These are phyloP conservation scores for Scortum barcoo DNA, from an alignment of 2,113 vertebrate genomes.

Conservation along the genomic window DNA sequence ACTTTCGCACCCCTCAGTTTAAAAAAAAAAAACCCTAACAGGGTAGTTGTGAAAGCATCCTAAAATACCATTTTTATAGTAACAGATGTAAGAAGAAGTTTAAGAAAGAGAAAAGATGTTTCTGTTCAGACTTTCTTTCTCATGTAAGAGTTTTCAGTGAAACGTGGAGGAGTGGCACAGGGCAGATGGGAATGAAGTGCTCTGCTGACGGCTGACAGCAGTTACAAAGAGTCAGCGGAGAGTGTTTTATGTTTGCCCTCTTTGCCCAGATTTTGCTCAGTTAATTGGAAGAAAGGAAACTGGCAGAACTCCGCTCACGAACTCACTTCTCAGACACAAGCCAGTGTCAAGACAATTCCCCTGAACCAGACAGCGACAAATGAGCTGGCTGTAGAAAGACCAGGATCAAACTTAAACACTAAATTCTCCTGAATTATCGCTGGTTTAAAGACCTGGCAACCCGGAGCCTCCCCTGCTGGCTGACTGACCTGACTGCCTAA, in stretches of 20 bases:
- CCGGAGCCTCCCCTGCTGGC: slow-evolving; percentile 13
- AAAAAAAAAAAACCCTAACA: too few relatives aligned
- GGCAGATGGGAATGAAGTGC: not conserved
- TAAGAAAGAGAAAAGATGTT: not conserved
- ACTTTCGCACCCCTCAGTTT: too few relatives aligned
- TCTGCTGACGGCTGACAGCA: slow-evolving; percentile 13
- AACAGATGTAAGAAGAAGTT: too few relatives aligned
- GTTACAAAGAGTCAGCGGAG: not conserved
- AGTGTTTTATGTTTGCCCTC: slow-evolving; percentile 44
- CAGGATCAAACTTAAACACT: slow-evolving; percentile 49
- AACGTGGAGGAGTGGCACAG: not conserved
- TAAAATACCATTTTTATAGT: not conserved
- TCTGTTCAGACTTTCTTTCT: not conserved
- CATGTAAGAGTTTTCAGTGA: not conserved
- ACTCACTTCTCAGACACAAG: slow-evolving; percentile 16
- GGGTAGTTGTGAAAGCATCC: not conserved
- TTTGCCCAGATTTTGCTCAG: slow-evolving; percentile 10
- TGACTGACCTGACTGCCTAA: too few relatives aligned
- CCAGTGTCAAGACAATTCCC: slow-evolving; percentile 42
- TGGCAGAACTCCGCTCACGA: slow-evolving; percentile 10
- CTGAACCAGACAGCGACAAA: slow-evolving; percentile 49
- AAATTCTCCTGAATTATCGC: slow-evolving; percentile 63
- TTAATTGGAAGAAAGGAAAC: slow-evolving; percentile 37
- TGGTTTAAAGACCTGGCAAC: slow-evolving; percentile 51
- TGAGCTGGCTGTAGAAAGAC: slow-evolving; percentile 40